These are phyloP conservation scores for Taenioides sp. DNA, from an alignment of 2,797 vertebrate genomes.

Conservation along the genomic window DNA sequence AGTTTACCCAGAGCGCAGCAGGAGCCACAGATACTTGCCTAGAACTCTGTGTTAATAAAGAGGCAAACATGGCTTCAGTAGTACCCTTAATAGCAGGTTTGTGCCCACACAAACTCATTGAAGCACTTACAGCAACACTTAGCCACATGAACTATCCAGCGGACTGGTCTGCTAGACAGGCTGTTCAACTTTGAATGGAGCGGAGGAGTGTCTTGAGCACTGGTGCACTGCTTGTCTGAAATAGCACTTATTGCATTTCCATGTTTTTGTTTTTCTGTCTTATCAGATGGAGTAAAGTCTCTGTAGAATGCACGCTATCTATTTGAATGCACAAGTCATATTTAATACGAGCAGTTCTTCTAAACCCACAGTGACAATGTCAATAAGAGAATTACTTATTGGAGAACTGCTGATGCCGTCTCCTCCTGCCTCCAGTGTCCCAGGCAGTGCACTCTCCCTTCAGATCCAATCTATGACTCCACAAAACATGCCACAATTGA, in stretches of 20 bases:
- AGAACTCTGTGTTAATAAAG: slow-evolving; percentile 58
- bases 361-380: slow-evolving; percentile 4
- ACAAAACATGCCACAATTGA: slow-evolving; percentile 13
- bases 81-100: slow-evolving; percentile 18
- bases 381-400: slow-evolving; percentile 1
- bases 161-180: slow-evolving; percentile 9
- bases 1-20: slow-evolving; percentile 55
- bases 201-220: not conserved
- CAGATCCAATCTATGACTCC: slow-evolving; percentile 9
- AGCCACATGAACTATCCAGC: slow-evolving; percentile 16
- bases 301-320: not conserved
- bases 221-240: slow-evolving; percentile 1
- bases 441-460: not conserved
- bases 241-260: not conserved
- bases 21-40: slow-evolving; percentile 54
- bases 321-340: not conserved
- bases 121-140: slow-evolving; percentile 15
- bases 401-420: not conserved
- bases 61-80: slow-evolving; percentile 53
- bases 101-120: slow-evolving; percentile 16
- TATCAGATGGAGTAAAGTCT: not conserved
- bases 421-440: slow-evolving; percentile 6
- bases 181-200: slow-evolving; percentile 1
- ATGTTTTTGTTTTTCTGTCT: not conserved
- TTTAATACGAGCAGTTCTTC: not conserved